Percentiles rank a stretch among this genome's conserved stretches.
Evolutionary conservation across 2,113 vertebrate genomes (phyloP).

Genomic region (Hippocampus barbouri): DNA sequence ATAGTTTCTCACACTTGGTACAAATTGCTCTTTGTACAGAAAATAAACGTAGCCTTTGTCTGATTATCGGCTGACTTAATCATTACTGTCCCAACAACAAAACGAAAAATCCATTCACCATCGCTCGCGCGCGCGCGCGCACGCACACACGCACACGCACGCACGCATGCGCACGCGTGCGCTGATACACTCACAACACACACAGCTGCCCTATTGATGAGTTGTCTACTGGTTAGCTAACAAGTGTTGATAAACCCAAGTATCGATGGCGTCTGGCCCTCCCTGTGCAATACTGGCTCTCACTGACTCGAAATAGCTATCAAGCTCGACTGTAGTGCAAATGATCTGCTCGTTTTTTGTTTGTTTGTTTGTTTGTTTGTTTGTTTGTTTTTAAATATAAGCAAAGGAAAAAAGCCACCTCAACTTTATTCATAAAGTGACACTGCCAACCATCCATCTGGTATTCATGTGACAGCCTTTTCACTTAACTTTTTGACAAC

Average conservation of each 20-base stretch:
- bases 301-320: conserved; percentile 14
- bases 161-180: too few species aligned
- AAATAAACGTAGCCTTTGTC: conserved; percentile 25
- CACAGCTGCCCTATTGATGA: conserved; percentile 25
- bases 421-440: not conserved
- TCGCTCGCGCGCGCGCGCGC: not conserved
- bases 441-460: not conserved
- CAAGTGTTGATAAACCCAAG: conserved; percentile 21
- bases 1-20: conserved; percentile 32
- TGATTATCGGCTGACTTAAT: conserved; percentile 26
- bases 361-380: not conserved
- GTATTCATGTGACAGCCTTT: not conserved
- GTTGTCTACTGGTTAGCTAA: conserved; percentile 31
- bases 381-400: not conserved
- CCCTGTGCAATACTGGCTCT: conserved; percentile 1
- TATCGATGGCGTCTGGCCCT: conserved; percentile 37
- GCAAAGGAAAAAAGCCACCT: not conserved
- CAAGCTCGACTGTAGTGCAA: not conserved
- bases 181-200: not conserved
- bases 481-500: too few species aligned
- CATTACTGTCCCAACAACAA: conserved; percentile 5
- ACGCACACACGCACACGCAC: not conserved
- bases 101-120: not conserved
- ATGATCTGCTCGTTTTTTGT: not conserved
- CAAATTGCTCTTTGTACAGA: conserved; percentile 35